Evolutionary conservation across 2,797 vertebrate species (phyloP).

Genomic region (Darevskia mixta): DNA sequence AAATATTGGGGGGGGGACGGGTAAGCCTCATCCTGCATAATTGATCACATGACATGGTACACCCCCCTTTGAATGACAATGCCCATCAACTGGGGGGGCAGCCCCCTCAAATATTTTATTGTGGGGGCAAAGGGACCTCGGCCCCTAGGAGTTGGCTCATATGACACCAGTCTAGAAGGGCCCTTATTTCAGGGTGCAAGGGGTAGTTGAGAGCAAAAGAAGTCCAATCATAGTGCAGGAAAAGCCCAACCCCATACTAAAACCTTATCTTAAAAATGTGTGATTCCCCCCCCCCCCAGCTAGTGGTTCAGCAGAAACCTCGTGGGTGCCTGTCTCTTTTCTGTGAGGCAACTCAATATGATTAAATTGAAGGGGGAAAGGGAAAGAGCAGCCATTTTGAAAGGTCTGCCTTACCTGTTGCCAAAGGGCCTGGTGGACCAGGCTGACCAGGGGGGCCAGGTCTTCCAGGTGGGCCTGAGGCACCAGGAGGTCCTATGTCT

Average conservation of each 20-base stretch:
- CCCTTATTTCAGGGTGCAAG: neutral
- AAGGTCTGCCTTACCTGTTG: slow-evolving; percentile 83
- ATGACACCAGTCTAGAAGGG: neutral
- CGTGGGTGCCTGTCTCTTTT: neutral
- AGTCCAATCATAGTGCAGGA: neutral
- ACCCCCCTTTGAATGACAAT: too few species aligned
- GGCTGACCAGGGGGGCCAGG: slow-evolving; percentile 90
- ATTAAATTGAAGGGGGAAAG: neutral
- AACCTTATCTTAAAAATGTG: neutral
- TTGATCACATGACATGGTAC: too few species aligned
- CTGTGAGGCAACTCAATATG: accelerated
- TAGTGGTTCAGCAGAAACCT: neutral
- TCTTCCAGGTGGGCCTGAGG: slow-evolving; percentile 89
- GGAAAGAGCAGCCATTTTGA: neutral
- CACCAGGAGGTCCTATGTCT: slow-evolving; percentile 84
- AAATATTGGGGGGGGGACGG: neutral
- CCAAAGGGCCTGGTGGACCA: slow-evolving; percentile 88
- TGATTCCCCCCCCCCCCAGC: neutral
- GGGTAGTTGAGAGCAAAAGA: neutral
- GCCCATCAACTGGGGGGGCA: too few species aligned
- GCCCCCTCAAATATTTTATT: too few species aligned
- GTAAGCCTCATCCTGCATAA: too few species aligned
- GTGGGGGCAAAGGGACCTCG: too few species aligned
- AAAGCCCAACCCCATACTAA: neutral
- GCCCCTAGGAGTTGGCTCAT: neutral